These are phyloP conservation scores for Octopus sinensis DNA, from an alignment of 1,140 invertebrate genomes.

Conservation along the genomic window DNA sequence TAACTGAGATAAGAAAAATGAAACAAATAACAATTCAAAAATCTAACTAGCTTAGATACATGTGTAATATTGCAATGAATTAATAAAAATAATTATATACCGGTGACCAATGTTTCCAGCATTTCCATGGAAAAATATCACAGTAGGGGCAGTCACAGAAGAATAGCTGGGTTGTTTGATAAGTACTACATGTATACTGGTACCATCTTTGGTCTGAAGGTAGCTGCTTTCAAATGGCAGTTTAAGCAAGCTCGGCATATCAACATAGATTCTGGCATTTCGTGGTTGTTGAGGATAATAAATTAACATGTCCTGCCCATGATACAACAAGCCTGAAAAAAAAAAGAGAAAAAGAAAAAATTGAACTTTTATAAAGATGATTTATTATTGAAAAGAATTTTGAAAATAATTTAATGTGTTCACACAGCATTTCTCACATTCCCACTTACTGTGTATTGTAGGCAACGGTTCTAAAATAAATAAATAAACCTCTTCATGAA, in stretches of 20 bases:
- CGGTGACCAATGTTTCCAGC: constrained; percentile 93
- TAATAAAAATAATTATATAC: constrained; percentile 51
- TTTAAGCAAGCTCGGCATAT: constrained; percentile 76
- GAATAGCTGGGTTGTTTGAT: constrained; percentile 74
- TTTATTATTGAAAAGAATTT: no score
- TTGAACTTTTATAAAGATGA: background rate
- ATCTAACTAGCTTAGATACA: no score
- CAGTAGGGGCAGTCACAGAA: constrained; percentile 65
- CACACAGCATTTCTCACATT: no score
- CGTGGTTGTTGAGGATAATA: constrained; percentile 85
- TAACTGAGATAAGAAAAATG: no score
- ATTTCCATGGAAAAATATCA: constrained; percentile 92
- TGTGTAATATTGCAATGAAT: no score
- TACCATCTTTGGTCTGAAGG: constrained; percentile 70
- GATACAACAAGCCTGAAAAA: constrained; percentile 66
- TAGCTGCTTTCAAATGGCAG: constrained; percentile 79
- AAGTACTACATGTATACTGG: constrained; percentile 80
- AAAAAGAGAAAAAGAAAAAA: constrained; percentile 20
- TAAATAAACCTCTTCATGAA: no score
- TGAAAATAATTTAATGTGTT: no score
- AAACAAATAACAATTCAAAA: no score
- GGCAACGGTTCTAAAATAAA: no score
- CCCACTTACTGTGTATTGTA: no score
- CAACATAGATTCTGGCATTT: constrained; percentile 81
- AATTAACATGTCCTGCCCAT: constrained; percentile 78